Base-by-base conservation (phyloP, 2,797 vertebrate genomes). In the Enteromius thamalakanensis region DNA sequence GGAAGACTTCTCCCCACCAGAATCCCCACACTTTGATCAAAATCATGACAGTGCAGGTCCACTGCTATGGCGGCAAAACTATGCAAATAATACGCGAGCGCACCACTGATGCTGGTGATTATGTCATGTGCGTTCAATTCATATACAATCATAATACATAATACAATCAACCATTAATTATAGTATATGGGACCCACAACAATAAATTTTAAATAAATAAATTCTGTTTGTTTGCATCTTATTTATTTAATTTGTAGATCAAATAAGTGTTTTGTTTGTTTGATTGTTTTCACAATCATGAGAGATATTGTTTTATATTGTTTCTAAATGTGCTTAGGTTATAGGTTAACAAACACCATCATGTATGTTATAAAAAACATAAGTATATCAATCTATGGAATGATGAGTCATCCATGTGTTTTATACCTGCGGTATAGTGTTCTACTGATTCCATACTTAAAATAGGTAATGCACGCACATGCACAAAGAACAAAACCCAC, bases 401-500 rank as follows among this genome's bases (percentile, higher is more conserved):
- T 71, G 21, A 45, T 45, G 23, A 10, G 37, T 14, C n/a, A 26
- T 70, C 40, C 68, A 26, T 45, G 40, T 15, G n/a, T 23, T 68
- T 6, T 68, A 3, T 12, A 70, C 40, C 68, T 45, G 23, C 2
- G 2, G 6, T 15, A 19, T 49, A 71, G 17, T 49, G 45, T 19
- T 71, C 14, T 71, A 49, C 0, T 2, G 19, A 49, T 47, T 71
- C 3, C 42, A 71, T 15, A 19, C 23, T 4, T 51, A 49, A 51
- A 72, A 49, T 49, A 72, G 45, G 23, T 49, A 70, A 51, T 34
- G 26, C 23, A 47, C 47, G 60, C n/a, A 86, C 23, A n/a, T 17
- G 34, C 53, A 76, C 53, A 80, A 12, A 67, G 8, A 68, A 75
- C 60, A 79, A 70, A 83, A 77, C 17, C 26, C 42, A 40, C 2